Base-by-base conservation (phyloP, 2,888 invertebrate species). In the Hyposoter dolosus region DNA sequence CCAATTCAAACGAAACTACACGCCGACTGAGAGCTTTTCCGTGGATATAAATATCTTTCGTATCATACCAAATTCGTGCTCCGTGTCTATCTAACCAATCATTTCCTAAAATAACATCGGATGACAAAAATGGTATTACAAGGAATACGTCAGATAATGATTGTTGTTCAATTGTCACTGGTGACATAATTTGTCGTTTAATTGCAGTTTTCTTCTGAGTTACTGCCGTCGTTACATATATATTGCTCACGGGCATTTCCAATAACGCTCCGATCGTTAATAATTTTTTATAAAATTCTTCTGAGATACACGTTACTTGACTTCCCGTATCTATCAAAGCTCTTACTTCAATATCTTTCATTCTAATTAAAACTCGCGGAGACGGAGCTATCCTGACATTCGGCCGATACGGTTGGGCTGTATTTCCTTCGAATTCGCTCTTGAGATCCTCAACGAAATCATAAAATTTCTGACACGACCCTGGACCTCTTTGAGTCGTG, bases 101-200 rank as follows among this genome's bases (percentile, higher is more conserved):
- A 45, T 56, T 84, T 10, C 84, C 81, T 9, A 85, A 50, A 40
- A 85, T 85, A 4, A 82, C 28, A 17, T 76, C 72, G 10, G 75
- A 71, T 5, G 84, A 84, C 28, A 53, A 81, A 76, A 0, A 60
- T 17, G 32, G 63, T 12, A 0, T 45, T 23, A 40, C 40, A 7
- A 40, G 40, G 40, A 40, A 40, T 40, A 40, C 40, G 40, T 40
- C 40, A 7, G 40, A 40, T 6, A 40, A 40, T 40, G 40, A 40
- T 40, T 40, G 40, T 40, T 40, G 40, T 40, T 40, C 40, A 40
- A 7, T 40, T 40, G 7, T 40, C 5, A 40, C 7, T 6, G 40
- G 40, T 4, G 40, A 40, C 40, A 40, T 40, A 40, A 83, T 69
- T 32, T 83, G 83, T 32, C 63, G 35, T 19, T 47, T 74, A 0